Conservation (phyloP, 2,888 invertebrate species). For the Agriopis leucophaearia region DNA sequence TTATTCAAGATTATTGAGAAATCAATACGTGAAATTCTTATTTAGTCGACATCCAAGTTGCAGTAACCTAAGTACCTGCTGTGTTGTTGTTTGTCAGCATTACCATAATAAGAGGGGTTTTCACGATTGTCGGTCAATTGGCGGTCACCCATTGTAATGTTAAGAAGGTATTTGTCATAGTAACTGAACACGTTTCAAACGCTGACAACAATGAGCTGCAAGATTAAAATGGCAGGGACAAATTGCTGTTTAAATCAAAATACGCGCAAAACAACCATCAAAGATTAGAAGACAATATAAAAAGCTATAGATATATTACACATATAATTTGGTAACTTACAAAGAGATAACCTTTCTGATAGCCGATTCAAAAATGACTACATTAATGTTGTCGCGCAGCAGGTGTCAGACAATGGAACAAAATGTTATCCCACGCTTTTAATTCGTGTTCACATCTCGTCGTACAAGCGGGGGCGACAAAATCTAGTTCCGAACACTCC, state of each 20-base stretch:
- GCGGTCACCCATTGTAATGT: constrained; percentile 70
- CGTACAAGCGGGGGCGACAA: constrained; percentile 59
- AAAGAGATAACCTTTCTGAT: constrained; percentile 64
- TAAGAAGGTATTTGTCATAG: constrained; percentile 71
- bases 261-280: constrained; percentile 40
- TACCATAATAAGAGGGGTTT: constrained; percentile 69
- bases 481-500: constrained; percentile 56
- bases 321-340: constrained; percentile 35
- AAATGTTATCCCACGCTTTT: constrained; percentile 64
- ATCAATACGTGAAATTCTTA: neutral
- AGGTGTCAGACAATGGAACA: constrained; percentile 62
- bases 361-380: constrained; percentile 45
- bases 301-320: constrained; percentile 35
- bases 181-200: constrained; percentile 58
- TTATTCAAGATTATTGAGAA: neutral
- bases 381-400: constrained; percentile 48
- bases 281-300: constrained; percentile 42
- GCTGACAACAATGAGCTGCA: constrained; percentile 46
- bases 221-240: constrained; percentile 56
- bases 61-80: constrained; percentile 17
- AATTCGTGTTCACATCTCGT: constrained; percentile 57
- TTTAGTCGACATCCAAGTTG: constrained; percentile 6
- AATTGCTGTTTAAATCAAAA: constrained; percentile 52
- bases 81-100: constrained; percentile 51
- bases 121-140: constrained; percentile 61